Base-by-base conservation (phyloP, 2,797 vertebrate genomes). In the Astyanax mexicanus region DNA sequence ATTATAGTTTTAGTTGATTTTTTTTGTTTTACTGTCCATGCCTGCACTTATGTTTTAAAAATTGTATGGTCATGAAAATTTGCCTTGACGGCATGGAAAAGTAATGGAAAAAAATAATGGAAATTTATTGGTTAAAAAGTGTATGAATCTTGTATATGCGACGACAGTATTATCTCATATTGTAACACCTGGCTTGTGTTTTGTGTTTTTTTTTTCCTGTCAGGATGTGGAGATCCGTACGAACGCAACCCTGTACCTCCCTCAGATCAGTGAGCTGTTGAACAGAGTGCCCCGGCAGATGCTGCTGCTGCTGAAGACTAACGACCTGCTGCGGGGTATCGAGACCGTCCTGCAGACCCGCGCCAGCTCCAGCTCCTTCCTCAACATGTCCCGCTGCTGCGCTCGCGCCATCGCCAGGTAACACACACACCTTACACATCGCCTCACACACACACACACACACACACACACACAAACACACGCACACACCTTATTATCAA, bases 301-400 rank as follows among this genome's bases (percentile, higher is more conserved):
- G 96, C 90, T 99, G 78, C 93, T 99, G 75, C 92, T 99, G 74
- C 89, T 99, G 81, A 99, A 99, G 92, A 99, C 97, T 88, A 99
- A 98, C 0, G 97, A 99, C 88, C 90, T 99, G 35, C 88, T 99
- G 79, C 92, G 96, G 1, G 94, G 97, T 72, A 97, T 98, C 0
- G 98, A 98, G 90, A 94, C 93, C 0, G 86, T 95, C 1, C 87
- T 99, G 74, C 90, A 93, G 80, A 97, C 95, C 0, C 88, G 95
- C 0, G 96, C 97, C 74, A 91, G 92, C 0, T 95, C 97, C 80
- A 98, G 96, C 37, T 98, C 96, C 81, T 98, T 98, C 86, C 93
- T 99, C 90, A 96, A 92, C 91, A 98, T 99, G 97, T 96, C 97
- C 13, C 96, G 96, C 68, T 99, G 96, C 91, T 99, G 97, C 57